Evolutionary conservation across 2,113 vertebrate species (phyloP), one percentile per base, ranked within the genome.

Genomic region (Meleagris gallopavo): DNA sequence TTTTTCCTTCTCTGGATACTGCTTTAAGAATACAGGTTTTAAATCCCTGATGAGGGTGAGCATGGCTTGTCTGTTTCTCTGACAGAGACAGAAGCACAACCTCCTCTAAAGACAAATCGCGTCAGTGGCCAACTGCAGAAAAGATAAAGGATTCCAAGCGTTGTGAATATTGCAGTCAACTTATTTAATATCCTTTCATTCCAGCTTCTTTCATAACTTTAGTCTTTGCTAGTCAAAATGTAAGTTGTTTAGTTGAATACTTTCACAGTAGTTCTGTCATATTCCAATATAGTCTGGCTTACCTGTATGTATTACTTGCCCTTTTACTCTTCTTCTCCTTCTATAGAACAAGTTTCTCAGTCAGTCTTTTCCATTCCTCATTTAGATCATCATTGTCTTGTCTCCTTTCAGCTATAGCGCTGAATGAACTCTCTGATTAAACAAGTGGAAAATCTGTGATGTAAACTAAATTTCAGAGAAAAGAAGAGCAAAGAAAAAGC

Each of bases 391-490:
- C 70, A 72, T 72, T 72, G 32, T 90, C 58, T 80, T 84, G 54
- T 93, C 88, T 95, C 60, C 67, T 94, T 94, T 93, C 65, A 89
- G 48, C 65, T 94, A 27, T 64, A 75, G 66, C 60, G 73, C 88
- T 78, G 86, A 86, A 83, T 86, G 66, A 82, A 75, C 86, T 86
- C 67, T 88, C 88, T 95, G 88, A 96, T 96, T 96, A 96, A 74
- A 90, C 84, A 86, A 83, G 41, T 83, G 46, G 65, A 76, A 91
- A 91, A 91, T 54, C 83, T 90, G 25, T 88, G 86, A 52, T 60
- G 32, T 76, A 32, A 72, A 30, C n/a, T 76, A 94, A 90, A 88
- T 83, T 65, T 74, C 75, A 90, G 81, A 83, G 64, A 5, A 58
- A 72, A 73, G 61, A 65, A 46, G 45, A 64, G 46, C 30, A 60